A percentile compares a stretch with the other conserved stretches of the same genome.
Conservation (phyloP, 2,888 invertebrate species). For the Rhamnusium bicolor region DNA sequence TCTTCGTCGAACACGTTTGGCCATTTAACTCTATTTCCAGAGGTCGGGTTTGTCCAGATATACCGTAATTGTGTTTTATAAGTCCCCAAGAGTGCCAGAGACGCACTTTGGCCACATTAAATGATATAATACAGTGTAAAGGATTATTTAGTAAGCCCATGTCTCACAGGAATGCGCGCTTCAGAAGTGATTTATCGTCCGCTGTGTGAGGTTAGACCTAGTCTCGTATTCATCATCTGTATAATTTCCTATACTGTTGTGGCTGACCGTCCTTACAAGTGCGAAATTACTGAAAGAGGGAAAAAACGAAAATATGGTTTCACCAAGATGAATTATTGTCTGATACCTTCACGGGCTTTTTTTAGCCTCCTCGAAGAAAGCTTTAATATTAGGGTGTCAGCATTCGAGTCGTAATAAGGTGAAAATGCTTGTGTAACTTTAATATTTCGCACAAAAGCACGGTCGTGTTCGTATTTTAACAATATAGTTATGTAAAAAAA, state of each 20-base stretch:
- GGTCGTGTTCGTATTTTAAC: too few species aligned
- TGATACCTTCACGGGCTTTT: neutral
- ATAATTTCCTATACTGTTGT: constrained; percentile 54
- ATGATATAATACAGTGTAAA: constrained; percentile 52
- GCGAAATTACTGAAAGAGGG: constrained; percentile 6
- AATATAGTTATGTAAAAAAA: too few species aligned
- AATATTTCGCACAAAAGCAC: too few species aligned
- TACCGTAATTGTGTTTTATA: constrained; percentile 46
- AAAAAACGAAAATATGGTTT: constrained; percentile 20
- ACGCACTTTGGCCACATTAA: constrained; percentile 34
- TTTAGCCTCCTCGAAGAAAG: neutral
- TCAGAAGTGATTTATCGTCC: constrained; percentile 45
- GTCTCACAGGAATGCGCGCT: constrained; percentile 40
- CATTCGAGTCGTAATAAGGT: too few species aligned
- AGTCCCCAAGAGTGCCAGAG: constrained; percentile 41
- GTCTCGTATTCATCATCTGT: constrained; percentile 54
- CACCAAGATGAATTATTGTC: constrained; percentile 11
- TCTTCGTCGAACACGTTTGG: constrained; percentile 20
- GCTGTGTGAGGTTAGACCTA: constrained; percentile 47
- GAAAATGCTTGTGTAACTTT: too few species aligned
- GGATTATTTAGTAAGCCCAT: constrained; percentile 48
- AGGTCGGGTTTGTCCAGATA: constrained; percentile 37
- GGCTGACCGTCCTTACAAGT: constrained; percentile 31
- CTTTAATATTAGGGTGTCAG: neutral
- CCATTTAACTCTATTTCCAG: constrained; percentile 35